Evolutionary conservation across 2,797 vertebrate genomes (phyloP).

Genomic region (Catharus ustulatus): DNA sequence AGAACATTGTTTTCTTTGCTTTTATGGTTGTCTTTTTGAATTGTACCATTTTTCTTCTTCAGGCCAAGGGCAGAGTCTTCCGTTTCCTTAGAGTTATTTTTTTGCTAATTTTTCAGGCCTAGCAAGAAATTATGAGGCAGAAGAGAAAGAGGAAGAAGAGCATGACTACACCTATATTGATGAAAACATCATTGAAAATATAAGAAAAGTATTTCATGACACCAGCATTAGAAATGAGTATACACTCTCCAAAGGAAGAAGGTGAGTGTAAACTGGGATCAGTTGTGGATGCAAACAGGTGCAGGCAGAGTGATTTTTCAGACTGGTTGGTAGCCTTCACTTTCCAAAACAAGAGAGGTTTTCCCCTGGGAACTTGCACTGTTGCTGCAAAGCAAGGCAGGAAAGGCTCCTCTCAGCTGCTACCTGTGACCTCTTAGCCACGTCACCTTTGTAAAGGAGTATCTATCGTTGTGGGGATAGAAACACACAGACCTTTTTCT

Average conservation of each 20-base stretch:
- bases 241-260: neutral
- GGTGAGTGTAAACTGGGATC: neutral
- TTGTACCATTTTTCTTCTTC: neutral
- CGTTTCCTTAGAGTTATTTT: neutral
- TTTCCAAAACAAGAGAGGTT: neutral
- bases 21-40: neutral
- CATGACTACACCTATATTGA: constrained; percentile 59
- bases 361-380: neutral
- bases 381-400: neutral
- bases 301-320: neutral
- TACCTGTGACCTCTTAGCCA: rapidly evolving
- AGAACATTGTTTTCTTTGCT: neutral
- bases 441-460: neutral
- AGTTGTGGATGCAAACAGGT: neutral
- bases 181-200: constrained; percentile 64
- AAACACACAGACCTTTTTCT: neutral
- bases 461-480: neutral
- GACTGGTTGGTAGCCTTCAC: neutral
- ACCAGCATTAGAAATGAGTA: neutral
- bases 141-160: constrained; percentile 40
- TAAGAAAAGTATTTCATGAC: constrained; percentile 55
- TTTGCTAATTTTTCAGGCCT: constrained; percentile 8
- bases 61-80: neutral
- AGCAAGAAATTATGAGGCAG: neutral
- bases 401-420: neutral